A percentile compares a stretch with the other conserved stretches of the same genome.
These are phyloP conservation scores for Lasaia peninsularis DNA, from an alignment of 1,140 invertebrate genomes.

Conservation along the genomic window DNA sequence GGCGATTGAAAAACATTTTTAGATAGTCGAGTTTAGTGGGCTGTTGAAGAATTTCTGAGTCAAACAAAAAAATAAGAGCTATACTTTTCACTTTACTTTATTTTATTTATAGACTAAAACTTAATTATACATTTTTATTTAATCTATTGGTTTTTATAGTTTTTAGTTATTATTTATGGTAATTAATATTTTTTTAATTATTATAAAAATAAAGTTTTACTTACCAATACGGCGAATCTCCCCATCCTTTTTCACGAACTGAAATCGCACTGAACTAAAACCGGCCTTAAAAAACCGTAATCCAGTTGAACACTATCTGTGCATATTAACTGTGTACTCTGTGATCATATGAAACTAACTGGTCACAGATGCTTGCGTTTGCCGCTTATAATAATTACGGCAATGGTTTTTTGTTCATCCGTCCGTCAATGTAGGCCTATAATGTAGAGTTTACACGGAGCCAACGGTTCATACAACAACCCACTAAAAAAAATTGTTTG, in stretches of 20 bases:
- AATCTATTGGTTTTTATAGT: too few relatives aligned
- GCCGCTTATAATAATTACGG: slow-evolving; percentile 65
- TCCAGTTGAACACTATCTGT: slow-evolving; percentile 21
- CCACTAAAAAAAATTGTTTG: neutral
- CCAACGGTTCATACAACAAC: neutral
- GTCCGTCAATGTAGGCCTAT: slow-evolving; percentile 42
- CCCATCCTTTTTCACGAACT: slow-evolving; percentile 28
- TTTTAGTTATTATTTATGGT: too few relatives aligned
- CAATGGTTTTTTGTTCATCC: slow-evolving; percentile 59
- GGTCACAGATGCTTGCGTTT: slow-evolving; percentile 40
- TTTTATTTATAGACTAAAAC: too few relatives aligned
- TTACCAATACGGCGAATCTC: slow-evolving; percentile 24
- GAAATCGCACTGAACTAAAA: slow-evolving; percentile 34
- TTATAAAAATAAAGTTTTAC: slow-evolving; percentile 1
- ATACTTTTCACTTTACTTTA: too few relatives aligned
- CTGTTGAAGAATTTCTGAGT: too few relatives aligned
- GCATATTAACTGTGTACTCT: slow-evolving; percentile 22
- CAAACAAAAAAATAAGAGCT: too few relatives aligned
- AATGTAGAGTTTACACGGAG: slow-evolving; percentile 39
- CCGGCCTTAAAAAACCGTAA: slow-evolving; percentile 23
- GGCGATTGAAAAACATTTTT: too few relatives aligned
- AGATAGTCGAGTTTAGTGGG: too few relatives aligned
- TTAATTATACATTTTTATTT: too few relatives aligned
- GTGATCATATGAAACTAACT: slow-evolving; percentile 32
- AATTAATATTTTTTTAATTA: too few relatives aligned